A percentile compares a stretch with the other conserved stretches of the same genome.
Evolutionary conservation across 2,888 invertebrate species (phyloP).

Genomic region (Mesoligia furuncula): DNA sequence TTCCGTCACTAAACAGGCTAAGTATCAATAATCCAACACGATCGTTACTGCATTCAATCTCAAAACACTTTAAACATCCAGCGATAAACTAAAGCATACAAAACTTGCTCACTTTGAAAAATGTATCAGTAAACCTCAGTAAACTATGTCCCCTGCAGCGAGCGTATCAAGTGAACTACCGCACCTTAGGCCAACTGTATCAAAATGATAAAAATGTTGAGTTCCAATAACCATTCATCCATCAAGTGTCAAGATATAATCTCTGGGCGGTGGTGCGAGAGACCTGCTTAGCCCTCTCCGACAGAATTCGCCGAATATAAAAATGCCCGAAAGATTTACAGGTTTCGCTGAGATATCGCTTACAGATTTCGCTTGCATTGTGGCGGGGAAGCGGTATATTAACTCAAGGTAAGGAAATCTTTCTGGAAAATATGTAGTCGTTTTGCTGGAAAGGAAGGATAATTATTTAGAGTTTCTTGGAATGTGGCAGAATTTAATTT

Average conservation of each 20-base stretch:
- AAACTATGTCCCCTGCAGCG: constrained; percentile 78
- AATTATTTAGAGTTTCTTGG: neutral
- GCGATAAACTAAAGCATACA: constrained; percentile 54
- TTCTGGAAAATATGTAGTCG: constrained; percentile 33
- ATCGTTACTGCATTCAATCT: constrained; percentile 17
- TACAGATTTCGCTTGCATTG: constrained; percentile 85
- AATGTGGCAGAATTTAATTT: neutral
- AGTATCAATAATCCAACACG: neutral
- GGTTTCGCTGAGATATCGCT: constrained; percentile 85
- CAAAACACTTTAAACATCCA: constrained; percentile 49
- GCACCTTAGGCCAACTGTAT: constrained; percentile 88
- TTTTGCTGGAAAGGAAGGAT: constrained; percentile 4
- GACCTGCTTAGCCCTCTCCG: constrained; percentile 87
- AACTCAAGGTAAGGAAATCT: constrained; percentile 54
- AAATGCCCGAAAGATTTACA: constrained; percentile 90
- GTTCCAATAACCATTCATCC: constrained; percentile 95
- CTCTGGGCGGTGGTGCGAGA: constrained; percentile 88
- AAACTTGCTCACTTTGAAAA: constrained; percentile 63
- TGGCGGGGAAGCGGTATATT: constrained; percentile 71
- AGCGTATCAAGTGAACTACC: constrained; percentile 61
- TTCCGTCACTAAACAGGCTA: neutral
- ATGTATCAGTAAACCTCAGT: constrained; percentile 71
- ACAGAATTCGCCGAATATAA: constrained; percentile 86
- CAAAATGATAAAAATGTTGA: constrained; percentile 92
- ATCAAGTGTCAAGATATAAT: constrained; percentile 94